These are phyloP conservation scores for Ariopsis seemanni DNA, from an alignment of 2,113 vertebrate species.

Conservation along the genomic window DNA sequence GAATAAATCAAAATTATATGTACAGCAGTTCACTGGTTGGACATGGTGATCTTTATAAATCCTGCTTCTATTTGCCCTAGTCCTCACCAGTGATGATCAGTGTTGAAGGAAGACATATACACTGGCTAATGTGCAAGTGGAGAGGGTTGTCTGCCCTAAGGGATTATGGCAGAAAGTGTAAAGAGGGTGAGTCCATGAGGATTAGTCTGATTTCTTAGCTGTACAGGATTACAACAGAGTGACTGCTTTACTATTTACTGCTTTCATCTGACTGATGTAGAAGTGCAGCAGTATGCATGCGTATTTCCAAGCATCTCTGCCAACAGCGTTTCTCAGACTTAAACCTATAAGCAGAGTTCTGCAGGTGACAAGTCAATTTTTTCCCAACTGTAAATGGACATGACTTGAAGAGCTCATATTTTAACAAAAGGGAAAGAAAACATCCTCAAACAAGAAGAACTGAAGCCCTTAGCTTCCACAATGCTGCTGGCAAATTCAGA, in stretches of 20 bases:
- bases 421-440: conserved; percentile 62
- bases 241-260: conserved; percentile 33
- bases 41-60: not conserved
- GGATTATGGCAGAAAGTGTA: conserved; percentile 41
- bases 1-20: not conserved
- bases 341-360: conserved; percentile 58
- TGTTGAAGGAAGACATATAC: not conserved
- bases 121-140: conserved; percentile 8
- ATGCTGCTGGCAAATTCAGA: conserved; percentile 64
- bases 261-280: conserved; percentile 36
- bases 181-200: conserved; percentile 38
- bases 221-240: conserved; percentile 47
- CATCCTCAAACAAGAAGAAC: conserved; percentile 63
- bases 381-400: conserved; percentile 56
- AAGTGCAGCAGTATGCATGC: conserved; percentile 22
- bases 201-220: conserved; percentile 44
- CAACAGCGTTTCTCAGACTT: conserved; percentile 43
- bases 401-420: conserved; percentile 52
- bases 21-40: not conserved
- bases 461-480: conserved; percentile 43
- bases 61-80: not conserved
- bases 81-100: not conserved
- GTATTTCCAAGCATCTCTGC: not conserved
- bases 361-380: conserved; percentile 64
- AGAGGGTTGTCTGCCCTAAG: conserved; percentile 8